Conservation (phyloP, 2,113 vertebrate genomes). For the Dinomys branickii region DNA sequence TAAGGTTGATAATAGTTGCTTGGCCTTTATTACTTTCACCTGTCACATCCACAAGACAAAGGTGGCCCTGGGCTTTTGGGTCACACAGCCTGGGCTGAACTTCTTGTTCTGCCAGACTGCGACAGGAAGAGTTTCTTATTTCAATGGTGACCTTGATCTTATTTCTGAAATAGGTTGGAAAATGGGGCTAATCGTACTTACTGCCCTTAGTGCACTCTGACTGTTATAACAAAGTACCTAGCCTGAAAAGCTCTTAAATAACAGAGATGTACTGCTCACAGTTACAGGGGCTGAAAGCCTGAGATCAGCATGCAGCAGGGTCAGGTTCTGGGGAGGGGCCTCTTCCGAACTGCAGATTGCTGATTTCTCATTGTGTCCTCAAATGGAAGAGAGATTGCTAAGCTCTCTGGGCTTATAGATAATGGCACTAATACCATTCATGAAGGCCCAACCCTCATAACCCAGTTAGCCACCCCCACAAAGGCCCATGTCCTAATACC, state of each 20-base stretch:
- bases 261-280: neutral
- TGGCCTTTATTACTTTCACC: neutral
- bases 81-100: neutral
- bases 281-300: neutral
- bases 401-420: neutral
- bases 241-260: neutral
- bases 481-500: neutral
- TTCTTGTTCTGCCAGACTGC: neutral
- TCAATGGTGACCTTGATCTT: neutral
- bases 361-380: neutral
- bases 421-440: neutral
- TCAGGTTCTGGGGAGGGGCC: neutral
- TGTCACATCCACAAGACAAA: neutral
- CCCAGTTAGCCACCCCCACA: neutral
- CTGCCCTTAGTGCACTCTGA: neutral
- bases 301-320: neutral
- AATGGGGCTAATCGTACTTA: neutral
- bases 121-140: neutral
- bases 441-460: too few relatives aligned
- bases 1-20: too few relatives aligned
- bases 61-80: too few relatives aligned
- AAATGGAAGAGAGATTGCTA: neutral
- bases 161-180: neutral
- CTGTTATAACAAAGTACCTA: neutral
- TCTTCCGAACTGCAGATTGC: neutral